A percentile compares a stretch with the other conserved stretches of the same genome.
phyloP scores from a whole-genome alignment of 2,797 vertebrate species.

The Morus bassanus region DNA sequence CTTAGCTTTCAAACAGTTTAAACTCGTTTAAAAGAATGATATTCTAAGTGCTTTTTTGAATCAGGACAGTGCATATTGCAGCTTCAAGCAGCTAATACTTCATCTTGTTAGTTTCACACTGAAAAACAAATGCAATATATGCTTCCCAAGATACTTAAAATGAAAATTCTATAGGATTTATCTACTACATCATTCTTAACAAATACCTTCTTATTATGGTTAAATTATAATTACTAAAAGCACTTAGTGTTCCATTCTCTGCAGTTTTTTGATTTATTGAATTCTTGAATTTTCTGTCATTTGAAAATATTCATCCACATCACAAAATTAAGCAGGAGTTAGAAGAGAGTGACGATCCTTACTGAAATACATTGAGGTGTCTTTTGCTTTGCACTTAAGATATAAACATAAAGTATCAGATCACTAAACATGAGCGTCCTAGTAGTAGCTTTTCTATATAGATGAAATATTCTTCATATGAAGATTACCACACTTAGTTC shows the following conservation, averaged over 20 bases:
- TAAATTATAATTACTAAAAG: conserved; percentile 31
- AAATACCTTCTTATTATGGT: neutral
- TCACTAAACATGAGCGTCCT: neutral
- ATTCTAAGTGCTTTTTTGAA: neutral
- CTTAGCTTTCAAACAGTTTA: neutral
- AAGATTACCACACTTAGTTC: neutral
- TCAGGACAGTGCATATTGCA: neutral
- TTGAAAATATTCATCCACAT: neutral
- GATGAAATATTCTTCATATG: neutral
- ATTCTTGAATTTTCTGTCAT: neutral
- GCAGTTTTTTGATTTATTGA: neutral
- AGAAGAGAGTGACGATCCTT: neutral
- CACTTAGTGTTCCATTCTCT: neutral
- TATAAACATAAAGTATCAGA: neutral
- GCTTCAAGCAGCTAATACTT: neutral
- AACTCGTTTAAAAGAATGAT: neutral
- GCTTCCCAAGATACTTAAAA: neutral
- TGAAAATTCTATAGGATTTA: neutral
- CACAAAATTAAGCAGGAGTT: neutral
- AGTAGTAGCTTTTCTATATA: neutral
- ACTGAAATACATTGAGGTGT: neutral
- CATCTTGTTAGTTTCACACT: neutral
- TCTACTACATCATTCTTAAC: neutral
- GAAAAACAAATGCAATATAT: neutral
- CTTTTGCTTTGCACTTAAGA: neutral